A percentile compares a stretch with the other conserved stretches of the same genome.
Conservation (phyloP, 2,888 invertebrate species). For the Dasypogon diadema region DNA sequence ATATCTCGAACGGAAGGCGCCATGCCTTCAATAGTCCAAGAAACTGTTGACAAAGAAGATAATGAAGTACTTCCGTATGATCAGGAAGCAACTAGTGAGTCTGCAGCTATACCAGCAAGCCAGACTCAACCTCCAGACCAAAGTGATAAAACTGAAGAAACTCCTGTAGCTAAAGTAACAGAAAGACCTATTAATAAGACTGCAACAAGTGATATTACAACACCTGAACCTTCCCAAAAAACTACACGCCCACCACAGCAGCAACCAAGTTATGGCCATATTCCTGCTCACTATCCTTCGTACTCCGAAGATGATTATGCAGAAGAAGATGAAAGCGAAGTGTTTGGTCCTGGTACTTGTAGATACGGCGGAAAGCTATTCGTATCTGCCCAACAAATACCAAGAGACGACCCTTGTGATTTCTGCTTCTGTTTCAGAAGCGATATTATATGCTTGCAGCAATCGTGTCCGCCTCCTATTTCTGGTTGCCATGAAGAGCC, state of each 20-base stretch:
- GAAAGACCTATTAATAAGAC: background rate
- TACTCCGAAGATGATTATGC: slow-evolving; percentile 74
- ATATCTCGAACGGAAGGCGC: background rate
- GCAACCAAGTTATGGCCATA: slow-evolving; percentile 50
- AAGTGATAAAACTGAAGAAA: background rate
- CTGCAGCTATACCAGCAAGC: background rate
- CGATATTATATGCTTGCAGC: slow-evolving; percentile 94
- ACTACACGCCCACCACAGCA: slow-evolving; percentile 28
- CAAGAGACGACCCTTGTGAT: slow-evolving; percentile 93
- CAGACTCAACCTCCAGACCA: background rate
- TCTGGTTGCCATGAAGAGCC: slow-evolving; percentile 92
- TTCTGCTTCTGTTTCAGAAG: slow-evolving; percentile 98
- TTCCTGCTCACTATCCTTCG: slow-evolving; percentile 64
- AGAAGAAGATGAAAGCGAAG: slow-evolving; percentile 77
- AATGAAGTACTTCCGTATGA: background rate
- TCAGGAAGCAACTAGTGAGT: background rate
- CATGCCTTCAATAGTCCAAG: background rate
- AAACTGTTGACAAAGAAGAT: background rate
- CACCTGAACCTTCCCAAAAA: slow-evolving; percentile 8
- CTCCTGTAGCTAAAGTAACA: background rate
- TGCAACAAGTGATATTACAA: slow-evolving; percentile 6
- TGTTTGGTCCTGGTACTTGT: slow-evolving; percentile 90
- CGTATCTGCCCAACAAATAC: slow-evolving; percentile 95
- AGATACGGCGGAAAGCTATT: slow-evolving; percentile 93
- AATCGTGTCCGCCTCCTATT: slow-evolving; percentile 95